A percentile compares a stretch with the other conserved stretches of the same genome.
Evolutionary conservation across 2,888 invertebrate genomes (phyloP).

Genomic region (Nomada ferruginata): DNA sequence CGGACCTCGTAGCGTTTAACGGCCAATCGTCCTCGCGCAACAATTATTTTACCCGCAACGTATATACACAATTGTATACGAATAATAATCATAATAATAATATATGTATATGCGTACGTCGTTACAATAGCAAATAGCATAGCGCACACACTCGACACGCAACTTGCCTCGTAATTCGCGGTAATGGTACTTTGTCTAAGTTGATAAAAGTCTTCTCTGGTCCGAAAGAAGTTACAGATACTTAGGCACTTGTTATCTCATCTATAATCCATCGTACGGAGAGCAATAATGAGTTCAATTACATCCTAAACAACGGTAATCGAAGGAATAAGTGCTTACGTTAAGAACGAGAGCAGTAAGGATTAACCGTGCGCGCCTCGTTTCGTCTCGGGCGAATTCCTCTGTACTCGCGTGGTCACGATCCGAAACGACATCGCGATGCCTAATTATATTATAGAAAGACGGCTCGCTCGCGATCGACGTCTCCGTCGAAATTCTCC

Average conservation of each 20-base stretch:
- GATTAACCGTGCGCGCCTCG: slow-evolving; percentile 28
- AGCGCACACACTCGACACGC: slow-evolving; percentile 62
- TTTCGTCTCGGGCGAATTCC: slow-evolving; percentile 1
- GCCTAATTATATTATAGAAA: no score
- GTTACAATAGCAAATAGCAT: slow-evolving; percentile 53
- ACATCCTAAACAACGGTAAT: slow-evolving; percentile 67
- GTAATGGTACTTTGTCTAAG: slow-evolving; percentile 78
- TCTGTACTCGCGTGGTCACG: neutral
- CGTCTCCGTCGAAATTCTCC: neutral
- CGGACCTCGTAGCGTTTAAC: slow-evolving; percentile 55
- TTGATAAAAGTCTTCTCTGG: slow-evolving; percentile 83
- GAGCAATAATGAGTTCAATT: slow-evolving; percentile 71
- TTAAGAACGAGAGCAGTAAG: slow-evolving; percentile 61
- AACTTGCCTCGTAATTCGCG: slow-evolving; percentile 66
- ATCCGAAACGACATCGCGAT: no score
- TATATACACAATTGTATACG: slow-evolving; percentile 67
- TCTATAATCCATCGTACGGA: slow-evolving; percentile 79
- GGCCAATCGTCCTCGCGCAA: slow-evolving; percentile 65
- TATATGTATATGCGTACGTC: slow-evolving; percentile 38
- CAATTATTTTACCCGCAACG: slow-evolving; percentile 54
- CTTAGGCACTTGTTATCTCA: slow-evolving; percentile 84
- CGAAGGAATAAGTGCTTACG: slow-evolving; percentile 58
- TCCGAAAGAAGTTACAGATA: slow-evolving; percentile 83
- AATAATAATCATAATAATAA: slow-evolving; percentile 51
- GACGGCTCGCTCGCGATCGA: neutral